Base-by-base conservation (phyloP, 2,797 vertebrate species). In the Bovichtus variegatus region DNA sequence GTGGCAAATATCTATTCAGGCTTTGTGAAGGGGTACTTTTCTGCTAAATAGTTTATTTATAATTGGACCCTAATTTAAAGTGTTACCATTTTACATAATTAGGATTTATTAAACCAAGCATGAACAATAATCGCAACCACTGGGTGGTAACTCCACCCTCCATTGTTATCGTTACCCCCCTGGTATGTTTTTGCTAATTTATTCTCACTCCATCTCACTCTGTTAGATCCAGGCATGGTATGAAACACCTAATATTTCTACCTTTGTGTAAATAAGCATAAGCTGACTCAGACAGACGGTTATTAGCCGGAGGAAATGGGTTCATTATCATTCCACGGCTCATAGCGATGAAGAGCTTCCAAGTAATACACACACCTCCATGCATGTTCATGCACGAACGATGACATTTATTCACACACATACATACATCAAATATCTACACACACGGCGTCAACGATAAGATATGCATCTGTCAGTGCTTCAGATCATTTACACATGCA, bases 241-340 rank as follows among this genome's bases (percentile, higher is more conserved):
- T 79, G 61, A 74, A 86, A 82, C 58, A 80, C 79, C 67, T 77
- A 72, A 85, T 76, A 79, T 86, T 66, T 87, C 76, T 71, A 74
- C 61, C 79, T 76, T 81, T 86, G 73, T 83, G 38, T 89, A 89
- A 88, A 90, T 85, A 90, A 81, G 46, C 73, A 66, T 9, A 66
- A 34, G 31, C 31, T 16, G 69, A 75, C 78, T 69, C 69, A 78
- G 84, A 66, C 59, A 60, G 72, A 61, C 50, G 61, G 75, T 78
- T 87, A 80, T 84, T 87, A 88, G n/a, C 15, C 3, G 12, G 51
- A 83, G 84, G 84, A 89, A 90, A 85, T 80, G 40, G 71, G 74
- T 72, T 86, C 40, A 89, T 91, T 89, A 87, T 87, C 74, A 76
- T 89, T 87, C 74, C 54, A 71, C 11, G 36, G 59, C 57, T 63